Conservation (phyloP, 2,888 invertebrate species). For the Amorpha juglandis region DNA sequence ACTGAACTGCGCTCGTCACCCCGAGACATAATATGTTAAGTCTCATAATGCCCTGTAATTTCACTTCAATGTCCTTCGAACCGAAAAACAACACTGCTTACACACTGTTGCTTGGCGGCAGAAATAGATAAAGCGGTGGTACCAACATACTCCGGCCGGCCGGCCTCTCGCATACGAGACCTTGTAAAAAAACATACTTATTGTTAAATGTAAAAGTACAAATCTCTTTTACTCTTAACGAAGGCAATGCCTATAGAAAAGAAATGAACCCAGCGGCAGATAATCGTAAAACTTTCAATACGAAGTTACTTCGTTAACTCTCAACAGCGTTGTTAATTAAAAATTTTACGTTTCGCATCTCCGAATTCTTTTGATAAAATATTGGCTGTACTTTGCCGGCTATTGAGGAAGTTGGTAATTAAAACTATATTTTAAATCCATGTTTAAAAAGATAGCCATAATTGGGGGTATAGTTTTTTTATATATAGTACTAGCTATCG, state of each 20-base stretch:
- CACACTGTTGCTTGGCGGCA: no score
- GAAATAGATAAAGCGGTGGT: no score
- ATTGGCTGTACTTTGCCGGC: background rate
- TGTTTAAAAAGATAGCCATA: background rate
- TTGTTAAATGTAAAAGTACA: background rate
- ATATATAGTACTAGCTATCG: no score
- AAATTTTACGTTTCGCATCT: background rate
- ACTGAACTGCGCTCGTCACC: no score
- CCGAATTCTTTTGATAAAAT: background rate
- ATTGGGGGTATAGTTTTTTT: no score
- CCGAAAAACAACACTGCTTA: no score
- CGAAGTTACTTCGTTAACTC: background rate
- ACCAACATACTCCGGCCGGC: no score
- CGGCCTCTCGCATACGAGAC: no score
- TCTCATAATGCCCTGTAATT: no score
- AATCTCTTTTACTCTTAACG: background rate
- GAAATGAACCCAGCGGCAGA: background rate
- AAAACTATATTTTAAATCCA: background rate
- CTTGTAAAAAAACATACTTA: no score
- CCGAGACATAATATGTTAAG: no score
- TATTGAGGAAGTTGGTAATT: background rate
- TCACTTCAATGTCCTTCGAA: no score
- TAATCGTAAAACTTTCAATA: conserved; percentile 3
- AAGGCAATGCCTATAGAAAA: background rate
- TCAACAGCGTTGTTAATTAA: background rate